These are phyloP conservation scores for Microcebus tavaratra DNA, from an alignment of 2,113 vertebrate genomes.

Conservation along the genomic window DNA sequence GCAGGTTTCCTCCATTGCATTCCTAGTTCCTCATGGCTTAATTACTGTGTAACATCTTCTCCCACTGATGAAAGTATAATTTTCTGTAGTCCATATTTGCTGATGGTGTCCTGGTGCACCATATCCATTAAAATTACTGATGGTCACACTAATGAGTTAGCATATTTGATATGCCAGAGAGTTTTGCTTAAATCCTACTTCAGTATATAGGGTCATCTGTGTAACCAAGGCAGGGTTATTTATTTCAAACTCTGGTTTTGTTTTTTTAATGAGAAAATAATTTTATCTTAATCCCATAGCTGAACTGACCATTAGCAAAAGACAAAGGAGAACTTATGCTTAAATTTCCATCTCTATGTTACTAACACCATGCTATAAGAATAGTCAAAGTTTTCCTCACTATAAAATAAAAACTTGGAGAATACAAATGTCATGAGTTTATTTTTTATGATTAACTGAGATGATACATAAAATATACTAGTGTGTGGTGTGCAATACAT, in stretches of 20 bases:
- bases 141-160: neutral
- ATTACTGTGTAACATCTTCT: neutral
- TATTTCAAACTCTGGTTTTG: neutral
- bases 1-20: neutral
- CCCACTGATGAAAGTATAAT: neutral
- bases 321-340: neutral
- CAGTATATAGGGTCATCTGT: neutral
- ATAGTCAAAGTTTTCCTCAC: neutral
- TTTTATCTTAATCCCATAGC: neutral
- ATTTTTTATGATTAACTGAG: neutral
- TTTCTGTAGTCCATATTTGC: neutral
- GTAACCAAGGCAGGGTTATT: neutral
- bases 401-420: neutral
- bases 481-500: neutral
- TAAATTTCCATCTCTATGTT: neutral
- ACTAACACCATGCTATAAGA: neutral
- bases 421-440: neutral
- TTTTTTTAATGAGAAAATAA: neutral
- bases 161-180: neutral
- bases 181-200: neutral
- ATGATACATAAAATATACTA: neutral
- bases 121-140: neutral
- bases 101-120: neutral
- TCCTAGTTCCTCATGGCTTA: neutral
- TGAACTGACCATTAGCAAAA: neutral